Conservation (phyloP, 2,797 vertebrate genomes). For the Pseudomugil tenellus region DNA sequence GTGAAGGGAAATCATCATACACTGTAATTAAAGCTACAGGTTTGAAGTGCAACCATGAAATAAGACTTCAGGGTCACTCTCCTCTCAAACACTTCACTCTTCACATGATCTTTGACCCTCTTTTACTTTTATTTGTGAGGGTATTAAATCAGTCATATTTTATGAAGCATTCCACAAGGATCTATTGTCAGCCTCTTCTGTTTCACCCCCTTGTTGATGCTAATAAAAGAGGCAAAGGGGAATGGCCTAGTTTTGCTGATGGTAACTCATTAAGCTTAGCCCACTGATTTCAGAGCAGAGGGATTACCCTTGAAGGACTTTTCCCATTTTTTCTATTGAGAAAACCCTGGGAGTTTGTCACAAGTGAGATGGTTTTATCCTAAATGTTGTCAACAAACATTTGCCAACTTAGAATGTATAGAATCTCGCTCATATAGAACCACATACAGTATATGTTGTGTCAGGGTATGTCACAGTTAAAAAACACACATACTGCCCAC, state of each 20-base stretch:
- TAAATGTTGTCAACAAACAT: not conserved
- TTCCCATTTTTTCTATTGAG: constrained; percentile 18
- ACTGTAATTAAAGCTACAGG: constrained; percentile 58
- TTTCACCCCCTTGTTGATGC: constrained; percentile 52
- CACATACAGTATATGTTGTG: not conserved
- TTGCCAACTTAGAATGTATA: not conserved
- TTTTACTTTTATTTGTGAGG: constrained; percentile 58
- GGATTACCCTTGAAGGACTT: constrained; percentile 36
- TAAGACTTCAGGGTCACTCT: constrained; percentile 36
- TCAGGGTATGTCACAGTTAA: no score
- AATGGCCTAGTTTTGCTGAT: constrained; percentile 70
- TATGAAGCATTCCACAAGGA: constrained; percentile 57
- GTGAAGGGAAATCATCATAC: constrained; percentile 40
- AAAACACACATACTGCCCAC: constrained; percentile 27
- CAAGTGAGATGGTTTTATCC: constrained; percentile 7
- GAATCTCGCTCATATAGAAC: not conserved
- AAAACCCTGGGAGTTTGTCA: constrained; percentile 23
- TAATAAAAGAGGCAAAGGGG: constrained; percentile 65
- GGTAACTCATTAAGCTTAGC: constrained; percentile 54
- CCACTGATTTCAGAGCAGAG: constrained; percentile 55
- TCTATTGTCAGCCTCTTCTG: constrained; percentile 53
- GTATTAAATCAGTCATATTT: constrained; percentile 63
- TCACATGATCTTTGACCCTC: constrained; percentile 38
- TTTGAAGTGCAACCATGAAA: constrained; percentile 44
- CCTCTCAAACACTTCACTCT: constrained; percentile 45